Conservation (phyloP, 2,797 vertebrate species). For the Labeo calbasu region DNA sequence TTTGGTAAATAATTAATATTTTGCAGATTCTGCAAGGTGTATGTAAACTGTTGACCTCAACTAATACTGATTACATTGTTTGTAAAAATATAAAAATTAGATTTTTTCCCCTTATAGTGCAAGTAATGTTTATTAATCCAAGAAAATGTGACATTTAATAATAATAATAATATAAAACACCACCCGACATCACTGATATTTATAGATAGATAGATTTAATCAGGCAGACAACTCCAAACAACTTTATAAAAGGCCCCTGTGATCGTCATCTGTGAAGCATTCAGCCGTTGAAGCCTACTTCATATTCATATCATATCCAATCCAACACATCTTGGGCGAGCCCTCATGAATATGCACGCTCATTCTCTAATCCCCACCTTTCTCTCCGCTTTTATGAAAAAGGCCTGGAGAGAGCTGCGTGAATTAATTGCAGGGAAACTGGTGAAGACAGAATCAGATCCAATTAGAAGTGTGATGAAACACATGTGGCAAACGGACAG, state of each 20-base stretch:
- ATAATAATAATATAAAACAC: too few species aligned
- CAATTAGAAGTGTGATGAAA: constrained; percentile 78
- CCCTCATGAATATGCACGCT: constrained; percentile 39
- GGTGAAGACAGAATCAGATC: constrained; percentile 74
- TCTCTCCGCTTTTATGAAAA: constrained; percentile 43
- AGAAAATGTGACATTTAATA: too few species aligned
- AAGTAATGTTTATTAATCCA: too few species aligned
- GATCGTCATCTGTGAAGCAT: constrained; percentile 2
- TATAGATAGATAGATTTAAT: not conserved
- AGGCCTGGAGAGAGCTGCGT: constrained; percentile 58
- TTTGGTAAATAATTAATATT: too few species aligned
- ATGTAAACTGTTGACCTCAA: too few species aligned
- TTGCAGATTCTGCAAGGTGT: too few species aligned
- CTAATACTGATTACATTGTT: too few species aligned
- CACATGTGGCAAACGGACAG: constrained; percentile 71
- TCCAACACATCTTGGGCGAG: constrained; percentile 18
- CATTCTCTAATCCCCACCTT: constrained; percentile 47
- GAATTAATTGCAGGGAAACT: constrained; percentile 74
- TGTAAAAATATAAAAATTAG: too few species aligned
- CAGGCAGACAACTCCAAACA: not conserved
- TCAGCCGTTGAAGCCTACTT: not conserved
- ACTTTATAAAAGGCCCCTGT: not conserved
- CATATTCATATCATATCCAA: constrained; percentile 31
- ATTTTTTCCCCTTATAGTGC: too few species aligned
- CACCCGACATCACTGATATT: too few species aligned